Percentiles rank a stretch among this genome's conserved stretches.
These are phyloP conservation scores for Enteromius radiatus DNA, from an alignment of 2,797 vertebrate species.

Conservation along the genomic window DNA sequence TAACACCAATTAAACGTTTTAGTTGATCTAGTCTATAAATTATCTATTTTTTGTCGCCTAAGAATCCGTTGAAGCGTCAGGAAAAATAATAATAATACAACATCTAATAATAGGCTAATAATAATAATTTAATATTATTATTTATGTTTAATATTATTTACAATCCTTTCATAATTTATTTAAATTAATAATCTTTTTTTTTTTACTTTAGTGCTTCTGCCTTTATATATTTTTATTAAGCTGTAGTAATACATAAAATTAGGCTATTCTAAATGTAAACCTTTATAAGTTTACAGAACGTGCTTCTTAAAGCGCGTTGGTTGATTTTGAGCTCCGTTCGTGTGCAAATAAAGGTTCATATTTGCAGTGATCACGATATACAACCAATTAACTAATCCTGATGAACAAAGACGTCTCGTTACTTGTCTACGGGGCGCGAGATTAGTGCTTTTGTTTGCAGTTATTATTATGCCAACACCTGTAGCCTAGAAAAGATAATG, in stretches of 20 bases:
- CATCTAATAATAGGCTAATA: background rate
- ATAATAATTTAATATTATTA: background rate
- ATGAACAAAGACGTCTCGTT: slow-evolving; percentile 56
- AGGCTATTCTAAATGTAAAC: background rate
- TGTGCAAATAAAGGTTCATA: slow-evolving; percentile 44
- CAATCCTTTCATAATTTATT: no score
- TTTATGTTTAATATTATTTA: no score
- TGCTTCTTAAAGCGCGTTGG: background rate
- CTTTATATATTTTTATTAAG: background rate
- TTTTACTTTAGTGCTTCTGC: no score
- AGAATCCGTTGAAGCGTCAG: background rate
- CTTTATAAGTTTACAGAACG: background rate
- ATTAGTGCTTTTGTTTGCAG: slow-evolving; percentile 58
- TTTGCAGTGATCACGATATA: slow-evolving; percentile 52
- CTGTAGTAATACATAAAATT: background rate
- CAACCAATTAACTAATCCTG: slow-evolving; percentile 56
- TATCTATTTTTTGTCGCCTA: background rate
- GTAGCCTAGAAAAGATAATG: slow-evolving; percentile 35
- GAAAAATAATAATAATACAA: background rate
- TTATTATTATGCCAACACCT: slow-evolving; percentile 58
- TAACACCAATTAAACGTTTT: background rate
- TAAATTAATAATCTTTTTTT: no score
- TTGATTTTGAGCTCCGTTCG: slow-evolving; percentile 28
- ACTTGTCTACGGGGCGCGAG: slow-evolving; percentile 54
- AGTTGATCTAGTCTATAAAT: background rate